Evolutionary conservation across 2,888 invertebrate genomes (phyloP), one percentile per base, ranked within the genome.

Genomic region (Trichogramma dendrolimi): DNA sequence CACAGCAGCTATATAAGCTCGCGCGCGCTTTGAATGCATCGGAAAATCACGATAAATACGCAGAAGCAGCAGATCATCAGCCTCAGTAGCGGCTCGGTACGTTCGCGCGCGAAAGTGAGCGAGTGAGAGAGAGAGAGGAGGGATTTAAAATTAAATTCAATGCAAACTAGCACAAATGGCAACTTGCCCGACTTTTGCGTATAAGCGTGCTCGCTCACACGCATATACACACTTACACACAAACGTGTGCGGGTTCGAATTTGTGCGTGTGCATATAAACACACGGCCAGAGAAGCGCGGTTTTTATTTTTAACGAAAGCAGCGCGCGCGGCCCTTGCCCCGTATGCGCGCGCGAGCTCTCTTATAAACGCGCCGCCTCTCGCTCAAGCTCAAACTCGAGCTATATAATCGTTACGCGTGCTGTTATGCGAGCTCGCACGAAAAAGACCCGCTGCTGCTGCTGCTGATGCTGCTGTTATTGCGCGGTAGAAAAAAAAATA

Each of bases 71-170:
- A 47, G 47, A 27, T 27, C 27, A 27, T 27, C 47, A 47, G 47
- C 47, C 10, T 5, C 47, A 2, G 48, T 14, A 11, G 27, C 27
- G 27, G 27, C 27, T 27, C 27, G 27, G 27, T 27, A 27, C 27
- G 27, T 27, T 27, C 27, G 27, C 27, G 27, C 27, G 27, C 27
- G 27, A 27, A 27, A 27, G 11, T 11, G 4, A 48, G 48, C n/a
- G n/a, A 48, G 6, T 14, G 53, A 38, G 14, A 10, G 54, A 53
- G 58, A n/a, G 44, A 14, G 52, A 14, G 53, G 68, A 69, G 72
- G 72, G 70, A 77, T 76, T 76, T 76, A 75, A 75, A 76, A 76
- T 76, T 76, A 75, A 76, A 76, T 75, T 72, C 72, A 71, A 70
- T 67, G 73, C 73, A 72, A 76, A 75, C 72, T 77, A 71, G 75